Base-by-base conservation (phyloP, 2,888 invertebrate genomes). In the Sipha maydis region DNA sequence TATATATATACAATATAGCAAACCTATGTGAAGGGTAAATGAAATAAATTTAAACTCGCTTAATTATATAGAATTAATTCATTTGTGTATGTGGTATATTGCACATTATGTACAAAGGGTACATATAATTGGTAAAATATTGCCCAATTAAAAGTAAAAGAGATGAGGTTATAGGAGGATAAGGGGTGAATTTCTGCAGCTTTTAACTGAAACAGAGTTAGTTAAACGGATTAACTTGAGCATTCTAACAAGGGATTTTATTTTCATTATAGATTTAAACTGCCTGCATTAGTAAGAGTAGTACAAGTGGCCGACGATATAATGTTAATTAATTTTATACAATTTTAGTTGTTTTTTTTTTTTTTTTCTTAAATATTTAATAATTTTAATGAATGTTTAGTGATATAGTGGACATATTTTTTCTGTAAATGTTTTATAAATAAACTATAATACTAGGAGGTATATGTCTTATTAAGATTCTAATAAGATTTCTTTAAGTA, bases 181-280 rank as follows among this genome's bases (percentile, higher is more conserved):
- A 56, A 83, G 34, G 83, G 56, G 73, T 83, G 25, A 83, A 83
- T 83, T 73, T 25, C 31, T 34, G 73, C 34, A 56, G 73, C 34
- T 56, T 73, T 83, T 54, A 83, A 83, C 48, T 54, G 54, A 71
- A 83, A 48, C 83, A 41, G 71, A 71, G 48, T 83, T 71, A 83
- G 71, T 83, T 83, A 83, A 83, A 83, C 83, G 34, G 78, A 73
- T 83, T 83, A 73, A 73, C 73, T 73, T 17, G n/a, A 83, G 54
- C 56, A n/a, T 56, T 82, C n/a, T 34, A 54, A 73, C 54, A 19
- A 73, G n/a, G 34, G 34, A 73, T 83, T 83, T 73, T 14, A 54
- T 83, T 83, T 73, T 54, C 71, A 31, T 34, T 83, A 71, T 71
- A 83, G 71, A 83, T 83, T 71, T 83, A 54, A 71, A 83, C 25